Base-by-base conservation (phyloP, 2,888 invertebrate genomes). In the Erebia epiphron region DNA sequence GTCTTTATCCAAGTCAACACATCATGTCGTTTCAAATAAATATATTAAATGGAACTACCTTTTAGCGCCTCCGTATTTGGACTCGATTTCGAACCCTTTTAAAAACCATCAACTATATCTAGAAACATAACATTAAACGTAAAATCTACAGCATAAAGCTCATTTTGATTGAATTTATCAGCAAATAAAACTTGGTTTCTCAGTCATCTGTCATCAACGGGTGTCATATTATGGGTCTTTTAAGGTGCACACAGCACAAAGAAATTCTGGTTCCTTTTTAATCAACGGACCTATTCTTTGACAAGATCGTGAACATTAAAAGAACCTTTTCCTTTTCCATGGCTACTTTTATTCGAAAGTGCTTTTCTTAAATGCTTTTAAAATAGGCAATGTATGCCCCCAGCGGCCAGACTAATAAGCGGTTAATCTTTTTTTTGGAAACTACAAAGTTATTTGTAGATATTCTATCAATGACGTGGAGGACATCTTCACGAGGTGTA, bases 41-140 rank as follows among this genome's bases (percentile, higher is more conserved):
- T 78, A 78, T 82, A 83, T 82, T 82, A 81, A 82, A 79, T 77
- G 76, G 80, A 84, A 84, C 86, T 86, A 85, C 87, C 87, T 91
- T 89, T 90, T 91, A 90, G 88, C 90, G 89, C 90, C 91, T 90
- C 90, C 75, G 89, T 86, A 85, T 89, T 88, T 84, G 80, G 80
- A 72, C 75, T 73, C 74, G 79, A 75, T 81, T 67, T 82, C 75
- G 78, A 83, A 83, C 81, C 83, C 85, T 82, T 86, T 85, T 83
- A 60, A 70, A 70, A 57, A 18, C 50, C 58, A 60, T 64, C 16
- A 43, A 65, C 16, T 18, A 46, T 65, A 18, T 61, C 1, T 14
- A 16, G 67, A 73, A 67, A 35, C 26, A n/a, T 60, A 50, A 68
- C 14, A 68, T 8, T 73, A 64, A 75, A 79, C 77, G 65, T 69